Conservation (phyloP, 2,888 invertebrate species). For the Helicoverpa assulta region DNA sequence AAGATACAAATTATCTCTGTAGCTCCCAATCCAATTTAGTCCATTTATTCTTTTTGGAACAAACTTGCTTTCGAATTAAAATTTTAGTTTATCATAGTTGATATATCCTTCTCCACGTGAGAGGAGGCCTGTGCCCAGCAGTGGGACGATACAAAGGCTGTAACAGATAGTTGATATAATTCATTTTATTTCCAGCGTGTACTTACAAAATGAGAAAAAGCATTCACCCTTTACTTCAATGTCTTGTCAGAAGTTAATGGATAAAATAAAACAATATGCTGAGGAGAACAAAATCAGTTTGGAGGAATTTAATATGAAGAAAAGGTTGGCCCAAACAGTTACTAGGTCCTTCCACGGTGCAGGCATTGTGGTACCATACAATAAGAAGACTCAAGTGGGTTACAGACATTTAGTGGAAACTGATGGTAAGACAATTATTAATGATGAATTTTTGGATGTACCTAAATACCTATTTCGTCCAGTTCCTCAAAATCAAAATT, state of each 20-base stretch:
- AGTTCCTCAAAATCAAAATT: too few species aligned
- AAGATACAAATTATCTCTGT: too few species aligned
- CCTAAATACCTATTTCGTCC: too few species aligned
- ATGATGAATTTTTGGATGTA: neutral
- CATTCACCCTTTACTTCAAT: slow-evolving; percentile 92
- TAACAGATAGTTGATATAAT: neutral
- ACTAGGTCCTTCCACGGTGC: slow-evolving; percentile 94
- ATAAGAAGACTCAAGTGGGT: slow-evolving; percentile 95
- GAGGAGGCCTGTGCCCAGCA: too few species aligned
- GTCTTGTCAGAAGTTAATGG: slow-evolving; percentile 90
- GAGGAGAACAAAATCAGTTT: slow-evolving; percentile 90
- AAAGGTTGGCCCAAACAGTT: slow-evolving; percentile 91
- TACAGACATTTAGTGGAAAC: slow-evolving; percentile 94
- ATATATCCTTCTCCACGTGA: too few species aligned
- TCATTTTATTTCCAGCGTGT: slow-evolving; percentile 74
- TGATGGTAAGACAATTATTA: slow-evolving; percentile 85
- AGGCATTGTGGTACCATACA: slow-evolving; percentile 96
- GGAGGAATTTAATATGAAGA: slow-evolving; percentile 90
- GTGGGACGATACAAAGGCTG: too few species aligned
- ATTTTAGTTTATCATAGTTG: neutral
- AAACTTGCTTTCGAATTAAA: neutral
- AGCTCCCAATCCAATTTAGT: too few species aligned
- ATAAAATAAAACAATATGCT: slow-evolving; percentile 91
- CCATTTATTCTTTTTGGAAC: too few species aligned
- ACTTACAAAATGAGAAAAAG: slow-evolving; percentile 89